Evolutionary conservation across 2,888 invertebrate species (phyloP).

Genomic region (Pollenia angustigena): DNA sequence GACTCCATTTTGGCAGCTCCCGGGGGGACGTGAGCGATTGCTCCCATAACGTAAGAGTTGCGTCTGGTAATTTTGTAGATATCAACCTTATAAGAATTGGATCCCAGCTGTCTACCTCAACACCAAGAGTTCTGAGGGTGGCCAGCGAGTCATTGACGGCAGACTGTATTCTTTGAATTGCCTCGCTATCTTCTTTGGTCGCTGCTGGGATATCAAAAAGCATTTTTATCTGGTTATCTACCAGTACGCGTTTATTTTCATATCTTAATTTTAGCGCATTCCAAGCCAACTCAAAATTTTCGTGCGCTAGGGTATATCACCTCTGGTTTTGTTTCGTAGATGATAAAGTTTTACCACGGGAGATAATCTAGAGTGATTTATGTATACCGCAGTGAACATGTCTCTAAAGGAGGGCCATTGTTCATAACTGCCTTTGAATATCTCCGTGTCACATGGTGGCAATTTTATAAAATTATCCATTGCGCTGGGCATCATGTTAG

Average conservation of each 20-base stretch:
- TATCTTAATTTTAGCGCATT: constrained; percentile 40
- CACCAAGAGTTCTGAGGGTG: background rate
- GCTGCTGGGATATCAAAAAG: constrained; percentile 6
- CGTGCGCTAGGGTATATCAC: background rate
- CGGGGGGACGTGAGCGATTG: constrained; percentile 1
- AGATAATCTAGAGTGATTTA: too few relatives aligned
- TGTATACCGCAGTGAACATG: too few relatives aligned
- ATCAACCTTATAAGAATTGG: constrained; percentile 1
- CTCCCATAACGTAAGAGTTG: background rate
- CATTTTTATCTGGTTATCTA: constrained; percentile 35
- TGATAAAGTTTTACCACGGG: too few relatives aligned
- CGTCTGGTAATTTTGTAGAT: background rate
- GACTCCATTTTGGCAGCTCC: constrained; percentile 4
- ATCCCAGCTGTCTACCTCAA: background rate
- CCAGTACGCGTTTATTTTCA: constrained; percentile 44
- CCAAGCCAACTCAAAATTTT: constrained; percentile 42
- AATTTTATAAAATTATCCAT: too few relatives aligned
- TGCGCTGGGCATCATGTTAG: too few relatives aligned
- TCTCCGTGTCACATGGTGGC: too few relatives aligned
- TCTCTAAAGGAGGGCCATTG: too few relatives aligned
- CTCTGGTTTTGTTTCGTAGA: background rate
- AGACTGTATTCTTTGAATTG: background rate
- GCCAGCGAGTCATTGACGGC: background rate
- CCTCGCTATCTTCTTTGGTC: constrained; percentile 2
- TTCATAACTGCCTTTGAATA: too few relatives aligned